These are phyloP conservation scores for Clitarchus hookeri DNA, from an alignment of 2,888 invertebrate genomes.

Conservation along the genomic window DNA sequence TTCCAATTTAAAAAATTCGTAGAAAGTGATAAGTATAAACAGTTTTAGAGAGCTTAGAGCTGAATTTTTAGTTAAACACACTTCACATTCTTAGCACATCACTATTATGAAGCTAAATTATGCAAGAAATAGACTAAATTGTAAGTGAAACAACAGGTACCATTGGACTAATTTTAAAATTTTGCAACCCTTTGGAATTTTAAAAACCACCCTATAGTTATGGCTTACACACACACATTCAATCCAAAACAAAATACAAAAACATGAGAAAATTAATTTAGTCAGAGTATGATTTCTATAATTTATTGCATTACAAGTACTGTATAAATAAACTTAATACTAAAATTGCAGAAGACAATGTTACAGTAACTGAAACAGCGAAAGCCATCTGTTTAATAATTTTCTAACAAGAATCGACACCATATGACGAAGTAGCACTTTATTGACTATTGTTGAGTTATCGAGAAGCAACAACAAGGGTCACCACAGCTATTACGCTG, in stretches of 20 bases:
- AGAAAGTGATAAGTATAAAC: neutral
- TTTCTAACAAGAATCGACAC: neutral
- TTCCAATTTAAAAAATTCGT: neutral
- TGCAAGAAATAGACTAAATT: neutral
- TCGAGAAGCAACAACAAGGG: constrained; percentile 18
- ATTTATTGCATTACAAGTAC: too few species aligned
- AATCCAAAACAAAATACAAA: too few species aligned
- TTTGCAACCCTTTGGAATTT: too few species aligned
- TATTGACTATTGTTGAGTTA: constrained; percentile 18
- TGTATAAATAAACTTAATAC: neutral
- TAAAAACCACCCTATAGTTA: too few species aligned
- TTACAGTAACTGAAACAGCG: neutral
- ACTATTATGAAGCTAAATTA: neutral
- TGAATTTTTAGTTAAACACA: neutral
- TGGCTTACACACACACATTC: too few species aligned
- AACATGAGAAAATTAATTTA: too few species aligned
- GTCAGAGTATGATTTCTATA: too few species aligned
- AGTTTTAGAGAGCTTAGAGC: neutral
- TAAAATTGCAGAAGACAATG: neutral
- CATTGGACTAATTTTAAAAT: too few species aligned
- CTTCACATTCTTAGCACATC: neutral
- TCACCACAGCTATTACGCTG: neutral
- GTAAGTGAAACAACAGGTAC: neutral
- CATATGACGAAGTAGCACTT: constrained; percentile 19
- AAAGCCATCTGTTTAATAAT: neutral